phyloP scores from a whole-genome alignment of 2,113 vertebrate genomes.

The Corythornis madagascariensis region DNA sequence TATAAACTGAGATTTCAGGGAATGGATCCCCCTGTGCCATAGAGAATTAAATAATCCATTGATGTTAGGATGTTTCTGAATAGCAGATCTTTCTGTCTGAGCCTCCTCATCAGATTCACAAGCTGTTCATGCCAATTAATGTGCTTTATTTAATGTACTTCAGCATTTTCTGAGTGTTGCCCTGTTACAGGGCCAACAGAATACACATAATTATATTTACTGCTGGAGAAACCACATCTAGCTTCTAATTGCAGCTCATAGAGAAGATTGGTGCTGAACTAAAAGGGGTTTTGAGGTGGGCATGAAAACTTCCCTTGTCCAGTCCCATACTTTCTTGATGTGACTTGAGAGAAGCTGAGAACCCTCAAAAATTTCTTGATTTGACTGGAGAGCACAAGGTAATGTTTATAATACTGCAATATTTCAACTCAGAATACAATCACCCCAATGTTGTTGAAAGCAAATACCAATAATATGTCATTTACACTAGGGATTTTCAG shows the following conservation, averaged over 20 bases:
- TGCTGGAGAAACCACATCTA: neutral
- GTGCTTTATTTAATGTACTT: neutral
- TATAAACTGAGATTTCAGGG: neutral
- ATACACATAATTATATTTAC: fast-evolving
- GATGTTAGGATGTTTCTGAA: neutral
- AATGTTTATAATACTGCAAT: too few relatives aligned
- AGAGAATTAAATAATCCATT: neutral
- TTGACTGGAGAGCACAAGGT: too few relatives aligned
- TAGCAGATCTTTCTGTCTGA: neutral
- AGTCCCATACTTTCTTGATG: neutral
- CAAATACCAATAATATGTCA: neutral
- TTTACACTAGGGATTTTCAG: neutral
- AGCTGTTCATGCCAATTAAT: neutral
- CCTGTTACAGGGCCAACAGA: neutral
- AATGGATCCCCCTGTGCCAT: neutral
- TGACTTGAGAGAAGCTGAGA: neutral
- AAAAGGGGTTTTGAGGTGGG: neutral
- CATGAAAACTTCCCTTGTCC: neutral
- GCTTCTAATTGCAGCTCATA: neutral
- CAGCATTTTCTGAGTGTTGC: neutral
- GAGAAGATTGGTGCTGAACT: neutral
- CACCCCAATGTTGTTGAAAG: too few relatives aligned
- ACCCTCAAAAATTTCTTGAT: neutral
- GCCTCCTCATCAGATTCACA: neutral
- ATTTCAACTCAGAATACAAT: too few relatives aligned